These are phyloP conservation scores for Merodon equestris DNA, from an alignment of 2,888 invertebrate species.

Conservation along the genomic window DNA sequence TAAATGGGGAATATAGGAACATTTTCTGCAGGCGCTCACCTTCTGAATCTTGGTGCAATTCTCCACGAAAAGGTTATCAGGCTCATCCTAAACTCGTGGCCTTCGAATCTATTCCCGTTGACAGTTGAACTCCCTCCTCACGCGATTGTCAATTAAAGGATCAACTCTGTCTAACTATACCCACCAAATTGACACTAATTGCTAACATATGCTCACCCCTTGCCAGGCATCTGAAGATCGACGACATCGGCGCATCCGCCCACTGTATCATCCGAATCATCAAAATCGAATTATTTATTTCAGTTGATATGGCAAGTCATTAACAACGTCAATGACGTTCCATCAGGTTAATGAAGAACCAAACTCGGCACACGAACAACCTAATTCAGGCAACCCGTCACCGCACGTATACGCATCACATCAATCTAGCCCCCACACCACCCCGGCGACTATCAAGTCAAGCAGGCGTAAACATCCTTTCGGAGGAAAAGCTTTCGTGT, in stretches of 20 bases:
- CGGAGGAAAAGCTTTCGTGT: slow-evolving; percentile 43
- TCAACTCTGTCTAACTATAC: not conserved
- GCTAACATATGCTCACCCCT: slow-evolving; percentile 17
- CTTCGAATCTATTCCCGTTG: too few relatives aligned
- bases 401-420: not conserved
- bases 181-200: slow-evolving; percentile 40
- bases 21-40: too few relatives aligned
- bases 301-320: slow-evolving; percentile 59
- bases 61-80: too few relatives aligned
- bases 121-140: too few relatives aligned
- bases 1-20: too few relatives aligned
- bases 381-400: slow-evolving; percentile 30
- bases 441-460: not conserved
- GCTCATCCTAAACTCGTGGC: too few relatives aligned
- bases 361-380: slow-evolving; percentile 37
- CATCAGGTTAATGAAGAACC: slow-evolving; percentile 63
- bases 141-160: too few relatives aligned
- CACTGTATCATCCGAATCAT: slow-evolving; percentile 35
- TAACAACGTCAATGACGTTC: slow-evolving; percentile 60
- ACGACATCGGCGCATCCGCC: not conserved
- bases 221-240: slow-evolving; percentile 24
- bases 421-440: slow-evolving; percentile 2
- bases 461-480: slow-evolving; percentile 40
- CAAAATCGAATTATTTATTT: slow-evolving; percentile 64
- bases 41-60: too few relatives aligned